phyloP scores from a whole-genome alignment of 2,888 invertebrate genomes.

The Conomelus anceps region DNA sequence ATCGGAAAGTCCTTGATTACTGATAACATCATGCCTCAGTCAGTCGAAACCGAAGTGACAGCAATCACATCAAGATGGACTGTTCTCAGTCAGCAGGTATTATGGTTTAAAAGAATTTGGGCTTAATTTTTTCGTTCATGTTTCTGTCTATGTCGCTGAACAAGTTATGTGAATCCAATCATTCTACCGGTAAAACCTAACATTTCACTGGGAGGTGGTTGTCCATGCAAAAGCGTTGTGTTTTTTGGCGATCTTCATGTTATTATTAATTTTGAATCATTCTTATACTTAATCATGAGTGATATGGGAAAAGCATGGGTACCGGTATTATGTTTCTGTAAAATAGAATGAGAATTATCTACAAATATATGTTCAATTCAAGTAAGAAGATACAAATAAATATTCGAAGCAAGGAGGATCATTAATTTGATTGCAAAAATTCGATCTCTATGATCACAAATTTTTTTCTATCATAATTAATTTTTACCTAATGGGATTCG shows the following conservation, averaged over 20 bases:
- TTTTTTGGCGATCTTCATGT: neutral
- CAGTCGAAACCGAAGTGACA: slow-evolving; percentile 60
- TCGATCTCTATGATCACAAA: too few species aligned
- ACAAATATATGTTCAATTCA: too few species aligned
- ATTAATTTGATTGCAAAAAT: too few species aligned
- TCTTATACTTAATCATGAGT: neutral
- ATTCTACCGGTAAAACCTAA: neutral
- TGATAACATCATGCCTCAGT: slow-evolving; percentile 64
- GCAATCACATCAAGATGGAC: slow-evolving; percentile 58
- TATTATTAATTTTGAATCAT: neutral
- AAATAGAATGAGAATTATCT: too few species aligned
- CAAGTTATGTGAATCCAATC: neutral
- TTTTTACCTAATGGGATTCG: too few species aligned
- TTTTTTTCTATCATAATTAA: too few species aligned
- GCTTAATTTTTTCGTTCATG: neutral
- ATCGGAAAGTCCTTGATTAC: slow-evolving; percentile 66
- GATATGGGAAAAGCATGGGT: neutral
- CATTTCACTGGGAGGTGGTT: too few species aligned
- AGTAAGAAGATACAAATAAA: too few species aligned
- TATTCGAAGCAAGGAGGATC: too few species aligned
- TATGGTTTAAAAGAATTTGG: too few species aligned
- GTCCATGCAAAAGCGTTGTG: too few species aligned
- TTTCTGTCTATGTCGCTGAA: neutral
- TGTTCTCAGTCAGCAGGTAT: slow-evolving; percentile 61
- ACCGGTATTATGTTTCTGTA: neutral